phyloP scores from a whole-genome alignment of 2,113 vertebrate species.

The Forbesichthys papilliferus region DNA sequence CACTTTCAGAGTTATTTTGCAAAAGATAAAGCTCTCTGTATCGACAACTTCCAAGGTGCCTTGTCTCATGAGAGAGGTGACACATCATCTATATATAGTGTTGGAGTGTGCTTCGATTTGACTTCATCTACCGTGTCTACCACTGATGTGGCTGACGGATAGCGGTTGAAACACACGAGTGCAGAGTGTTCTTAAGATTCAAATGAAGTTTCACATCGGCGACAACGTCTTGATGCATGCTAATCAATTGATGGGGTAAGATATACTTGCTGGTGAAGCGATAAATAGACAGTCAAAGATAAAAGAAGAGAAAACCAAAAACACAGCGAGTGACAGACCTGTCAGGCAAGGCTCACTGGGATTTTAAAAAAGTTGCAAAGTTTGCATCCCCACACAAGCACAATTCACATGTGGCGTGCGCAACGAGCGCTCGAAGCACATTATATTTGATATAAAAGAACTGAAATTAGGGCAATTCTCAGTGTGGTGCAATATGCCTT shows the following conservation, averaged over 20 bases:
- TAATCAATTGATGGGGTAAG: constrained; percentile 72
- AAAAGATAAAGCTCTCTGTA: constrained; percentile 69
- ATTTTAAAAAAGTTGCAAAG: constrained; percentile 70
- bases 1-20: constrained; percentile 68
- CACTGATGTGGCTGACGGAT: constrained; percentile 77
- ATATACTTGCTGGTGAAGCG: constrained; percentile 44
- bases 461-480: constrained; percentile 69
- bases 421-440: constrained; percentile 60
- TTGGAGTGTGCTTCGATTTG: constrained; percentile 72
- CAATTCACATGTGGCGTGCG: constrained; percentile 66
- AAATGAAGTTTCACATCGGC: constrained; percentile 69
- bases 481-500: constrained; percentile 43
- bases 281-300: constrained; percentile 5
- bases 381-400: constrained; percentile 65
- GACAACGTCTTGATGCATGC: constrained; percentile 69
- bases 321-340: constrained; percentile 63
- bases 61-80: constrained; percentile 69
- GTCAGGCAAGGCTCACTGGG: constrained; percentile 62
- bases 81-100: constrained; percentile 80
- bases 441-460: constrained; percentile 58
- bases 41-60: constrained; percentile 72
- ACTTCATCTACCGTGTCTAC: constrained; percentile 62
- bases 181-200: constrained; percentile 62
- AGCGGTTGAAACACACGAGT: constrained; percentile 72
- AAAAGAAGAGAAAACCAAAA: not conserved